Conservation (phyloP, 2,113 vertebrate genomes). For the Leptosomus discolor region DNA sequence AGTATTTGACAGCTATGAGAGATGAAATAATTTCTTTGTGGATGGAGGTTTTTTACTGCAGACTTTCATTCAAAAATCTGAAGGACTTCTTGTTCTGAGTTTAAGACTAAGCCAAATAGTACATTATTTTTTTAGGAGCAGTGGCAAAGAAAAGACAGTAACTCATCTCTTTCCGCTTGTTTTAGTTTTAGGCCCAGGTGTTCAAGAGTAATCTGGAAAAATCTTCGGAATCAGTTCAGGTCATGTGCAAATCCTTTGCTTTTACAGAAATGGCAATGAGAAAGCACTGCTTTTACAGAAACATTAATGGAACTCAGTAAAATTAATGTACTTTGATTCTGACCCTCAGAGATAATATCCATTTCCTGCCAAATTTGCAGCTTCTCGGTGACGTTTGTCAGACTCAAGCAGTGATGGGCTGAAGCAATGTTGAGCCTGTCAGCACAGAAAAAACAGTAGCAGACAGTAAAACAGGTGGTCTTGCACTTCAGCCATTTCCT, state of each 20-base stretch:
- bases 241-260: not conserved
- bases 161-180: not conserved
- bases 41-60: not conserved
- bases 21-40: not conserved
- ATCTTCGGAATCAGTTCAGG: not conserved
- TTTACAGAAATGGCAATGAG: not conserved
- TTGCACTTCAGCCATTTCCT: not conserved
- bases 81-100: not conserved
- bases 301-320: not conserved
- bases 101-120: not conserved
- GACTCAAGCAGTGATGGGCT: not conserved
- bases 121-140: no score
- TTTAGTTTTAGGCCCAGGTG: not conserved
- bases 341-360: not conserved
- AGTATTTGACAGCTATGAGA: not conserved
- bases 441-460: not conserved
- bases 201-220: not conserved
- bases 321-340: not conserved
- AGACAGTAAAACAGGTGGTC: not conserved
- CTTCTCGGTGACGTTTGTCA: not conserved
- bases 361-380: not conserved
- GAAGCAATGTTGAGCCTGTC: not conserved
- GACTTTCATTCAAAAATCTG: not conserved
- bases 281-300: not conserved
- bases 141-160: not conserved